phyloP scores from a whole-genome alignment of 2,113 vertebrate genomes.

The Rousettus leschenaultii region DNA sequence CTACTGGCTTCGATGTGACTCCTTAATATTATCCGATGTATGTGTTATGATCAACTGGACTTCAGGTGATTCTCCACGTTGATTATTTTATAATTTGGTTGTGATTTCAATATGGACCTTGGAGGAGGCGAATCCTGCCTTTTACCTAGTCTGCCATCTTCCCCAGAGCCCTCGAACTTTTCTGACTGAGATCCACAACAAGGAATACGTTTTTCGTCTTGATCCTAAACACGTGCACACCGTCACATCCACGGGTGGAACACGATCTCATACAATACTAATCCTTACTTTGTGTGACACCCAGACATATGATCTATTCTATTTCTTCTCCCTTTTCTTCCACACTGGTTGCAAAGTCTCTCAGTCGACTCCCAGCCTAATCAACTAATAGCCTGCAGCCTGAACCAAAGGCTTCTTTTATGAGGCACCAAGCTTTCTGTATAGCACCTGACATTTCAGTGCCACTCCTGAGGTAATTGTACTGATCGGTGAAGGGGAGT shows the following conservation, averaged over 20 bases:
- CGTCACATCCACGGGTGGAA: neutral
- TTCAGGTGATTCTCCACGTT: too few relatives aligned
- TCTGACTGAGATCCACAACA: neutral
- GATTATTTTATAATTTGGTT: too few relatives aligned
- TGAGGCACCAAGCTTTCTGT: fast-evolving
- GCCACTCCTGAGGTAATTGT: fast-evolving
- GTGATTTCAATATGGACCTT: too few relatives aligned
- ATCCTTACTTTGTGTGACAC: fast-evolving
- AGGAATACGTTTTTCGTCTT: neutral
- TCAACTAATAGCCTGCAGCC: neutral
- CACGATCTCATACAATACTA: fast-evolving
- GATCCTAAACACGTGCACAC: neutral
- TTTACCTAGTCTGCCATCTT: too few relatives aligned
- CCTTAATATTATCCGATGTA: too few relatives aligned
- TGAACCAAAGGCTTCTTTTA: neutral
- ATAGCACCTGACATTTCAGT: neutral
- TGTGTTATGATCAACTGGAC: too few relatives aligned
- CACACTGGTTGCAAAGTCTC: neutral
- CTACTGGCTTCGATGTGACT: too few relatives aligned
- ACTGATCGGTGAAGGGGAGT: fast-evolving
- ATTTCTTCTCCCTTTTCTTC: neutral
- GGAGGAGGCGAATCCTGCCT: too few relatives aligned
- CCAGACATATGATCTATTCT: fast-evolving
- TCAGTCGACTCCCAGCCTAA: fast-evolving
- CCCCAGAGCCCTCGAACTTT: neutral